Evolutionary conservation across 2,888 invertebrate genomes (phyloP), one percentile per base, ranked within the genome.

Genomic region (Zelleria hepariella): DNA sequence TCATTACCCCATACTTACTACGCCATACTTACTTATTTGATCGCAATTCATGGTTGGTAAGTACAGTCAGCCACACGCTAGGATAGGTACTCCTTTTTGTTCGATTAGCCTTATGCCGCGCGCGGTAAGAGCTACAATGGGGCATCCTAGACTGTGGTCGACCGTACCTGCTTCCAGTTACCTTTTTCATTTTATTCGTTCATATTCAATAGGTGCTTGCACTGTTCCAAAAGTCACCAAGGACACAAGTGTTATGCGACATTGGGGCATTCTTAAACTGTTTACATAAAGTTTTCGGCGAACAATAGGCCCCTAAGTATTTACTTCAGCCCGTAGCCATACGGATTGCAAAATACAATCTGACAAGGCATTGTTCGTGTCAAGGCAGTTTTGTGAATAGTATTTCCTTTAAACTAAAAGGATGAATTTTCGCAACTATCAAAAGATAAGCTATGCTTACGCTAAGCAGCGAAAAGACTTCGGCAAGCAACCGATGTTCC

Each of bases 401-500:
- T 42, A 42, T 15, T 15, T 42, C 32, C 1, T 15, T 42, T n/a
- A n/a, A n/a, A n/a, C n/a, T n/a, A n/a, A 42, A 42, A 42, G 15
- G 15, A 42, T 42, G 32, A 42, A 42, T 42, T 42, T 49, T 49
- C 5, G 49, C 18, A 26, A 26, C 25, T 53, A n/a, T 42, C 27
- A 53, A n/a, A 59, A 59, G 1, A 53, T 15, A 4, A 55, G 26
- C 15, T 59, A 56, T 59, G 82, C 82, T 61, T 91, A 91, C 63
- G 77, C 82, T 8, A 91, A 90, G 66, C 67, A 74, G 53, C 80
- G 91, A 42, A 80, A 74, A 62, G 76, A 82, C 61, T 91, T 90
- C 63, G 91, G 91, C 1, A 84, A 78, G 52, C 83, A 87, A 64
- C 79, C 86, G 60, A 73, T 88, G 58, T 91, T 91, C 67, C 80